Percentiles rank a stretch among this genome's conserved stretches.
Conservation (phyloP, 2,797 vertebrate species). For the Margarornis squamiger region DNA sequence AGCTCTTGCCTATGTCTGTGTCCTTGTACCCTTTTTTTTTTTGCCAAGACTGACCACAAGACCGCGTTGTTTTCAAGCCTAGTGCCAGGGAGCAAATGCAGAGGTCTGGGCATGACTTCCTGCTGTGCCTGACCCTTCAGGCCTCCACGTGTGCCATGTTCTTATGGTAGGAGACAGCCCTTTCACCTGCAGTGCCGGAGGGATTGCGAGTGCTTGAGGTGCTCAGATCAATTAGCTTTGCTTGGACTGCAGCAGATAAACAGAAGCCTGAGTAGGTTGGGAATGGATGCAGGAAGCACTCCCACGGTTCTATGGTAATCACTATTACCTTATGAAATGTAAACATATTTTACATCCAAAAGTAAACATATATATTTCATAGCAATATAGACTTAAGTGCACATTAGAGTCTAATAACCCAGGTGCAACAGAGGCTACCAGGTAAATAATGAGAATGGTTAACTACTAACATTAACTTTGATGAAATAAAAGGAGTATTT, state of each 20-base stretch:
- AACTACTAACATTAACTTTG: neutral
- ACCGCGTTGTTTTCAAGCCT: neutral
- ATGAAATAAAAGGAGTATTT: conserved; percentile 26
- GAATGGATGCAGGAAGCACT: neutral
- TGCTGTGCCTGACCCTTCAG: neutral
- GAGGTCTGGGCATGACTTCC: neutral
- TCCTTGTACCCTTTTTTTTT: neutral
- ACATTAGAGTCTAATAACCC: neutral
- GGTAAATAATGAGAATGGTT: neutral
- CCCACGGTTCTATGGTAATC: neutral
- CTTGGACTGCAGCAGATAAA: neutral
- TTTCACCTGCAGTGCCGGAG: neutral
- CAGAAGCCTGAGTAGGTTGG: neutral
- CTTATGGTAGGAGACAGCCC: neutral
- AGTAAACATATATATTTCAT: neutral
- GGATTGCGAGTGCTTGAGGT: neutral
- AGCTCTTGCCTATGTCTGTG: neutral
- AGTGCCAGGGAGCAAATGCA: neutral
- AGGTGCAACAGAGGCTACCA: neutral
- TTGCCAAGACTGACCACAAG: neutral
- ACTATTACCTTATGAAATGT: neutral
- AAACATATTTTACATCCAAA: neutral
- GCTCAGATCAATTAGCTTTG: neutral
- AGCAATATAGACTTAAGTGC: neutral
- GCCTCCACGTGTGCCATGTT: neutral